These are phyloP conservation scores for Heliconius erato DNA, from an alignment of 2,888 invertebrate genomes.

Conservation along the genomic window DNA sequence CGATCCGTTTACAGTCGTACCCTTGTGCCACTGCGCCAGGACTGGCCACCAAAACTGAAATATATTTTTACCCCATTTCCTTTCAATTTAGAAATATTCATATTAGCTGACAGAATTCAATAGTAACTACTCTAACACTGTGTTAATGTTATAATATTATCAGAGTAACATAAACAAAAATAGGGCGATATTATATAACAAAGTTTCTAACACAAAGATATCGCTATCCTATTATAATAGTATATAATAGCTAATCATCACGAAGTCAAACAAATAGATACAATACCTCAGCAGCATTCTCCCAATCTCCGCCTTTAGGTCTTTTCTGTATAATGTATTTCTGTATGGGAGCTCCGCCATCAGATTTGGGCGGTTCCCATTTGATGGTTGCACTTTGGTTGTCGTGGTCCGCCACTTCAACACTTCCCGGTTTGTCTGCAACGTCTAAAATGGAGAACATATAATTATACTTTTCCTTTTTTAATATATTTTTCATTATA, in stretches of 20 bases:
- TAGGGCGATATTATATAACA: neutral
- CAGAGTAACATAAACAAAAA: neutral
- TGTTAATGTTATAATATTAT: too few species aligned
- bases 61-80: too few species aligned
- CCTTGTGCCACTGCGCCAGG: too few species aligned
- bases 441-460: conserved; percentile 86
- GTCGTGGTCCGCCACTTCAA: conserved; percentile 96
- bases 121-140: too few species aligned
- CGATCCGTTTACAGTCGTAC: too few species aligned
- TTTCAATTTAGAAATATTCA: too few species aligned
- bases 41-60: too few species aligned
- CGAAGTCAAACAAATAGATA: neutral
- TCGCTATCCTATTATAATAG: too few species aligned
- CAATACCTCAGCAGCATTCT: conserved; percentile 92
- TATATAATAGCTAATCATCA: too few species aligned
- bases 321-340: conserved; percentile 97
- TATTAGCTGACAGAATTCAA: too few species aligned
- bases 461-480: too few species aligned
- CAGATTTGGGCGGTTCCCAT: conserved; percentile 95
- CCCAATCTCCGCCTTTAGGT: conserved; percentile 95
- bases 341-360: conserved; percentile 96
- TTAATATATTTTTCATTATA: too few species aligned
- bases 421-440: conserved; percentile 95
- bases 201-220: neutral
- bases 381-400: conserved; percentile 96